Evolutionary conservation across 1,140 invertebrate species (phyloP).

Genomic region (Heliconius congener): DNA sequence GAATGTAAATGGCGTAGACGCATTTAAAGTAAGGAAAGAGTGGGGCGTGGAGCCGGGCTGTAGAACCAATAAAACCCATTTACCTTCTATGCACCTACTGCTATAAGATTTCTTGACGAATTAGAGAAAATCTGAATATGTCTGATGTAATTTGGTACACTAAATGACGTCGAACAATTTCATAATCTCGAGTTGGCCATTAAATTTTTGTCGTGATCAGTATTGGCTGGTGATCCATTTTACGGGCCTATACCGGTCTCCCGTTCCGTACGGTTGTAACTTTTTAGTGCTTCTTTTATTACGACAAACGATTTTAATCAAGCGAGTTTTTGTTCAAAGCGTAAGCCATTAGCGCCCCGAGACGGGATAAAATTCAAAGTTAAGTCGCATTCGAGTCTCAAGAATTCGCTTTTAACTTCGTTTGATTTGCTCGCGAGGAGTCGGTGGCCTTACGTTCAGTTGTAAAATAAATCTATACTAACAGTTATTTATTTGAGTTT

Average conservation of each 20-base stretch:
- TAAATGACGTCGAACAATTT: constrained; percentile 35
- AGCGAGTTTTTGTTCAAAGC: constrained; percentile 77
- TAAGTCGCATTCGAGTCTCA: constrained; percentile 67
- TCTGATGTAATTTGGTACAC: constrained; percentile 48
- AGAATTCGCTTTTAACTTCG: constrained; percentile 72
- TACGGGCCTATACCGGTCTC: constrained; percentile 68
- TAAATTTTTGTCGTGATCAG: constrained; percentile 75
- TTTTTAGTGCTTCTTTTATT: constrained; percentile 80
- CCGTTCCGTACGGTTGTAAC: constrained; percentile 76
- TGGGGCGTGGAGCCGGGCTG: constrained; percentile 25
- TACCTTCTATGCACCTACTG: constrained; percentile 60
- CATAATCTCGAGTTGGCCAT: constrained; percentile 65
- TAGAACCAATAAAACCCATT: constrained; percentile 58
- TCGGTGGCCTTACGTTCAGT: constrained; percentile 50
- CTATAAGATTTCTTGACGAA: constrained; percentile 42
- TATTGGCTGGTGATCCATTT: constrained; percentile 74
- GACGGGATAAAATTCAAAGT: constrained; percentile 71
- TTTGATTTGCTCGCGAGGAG: constrained; percentile 51
- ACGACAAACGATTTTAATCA: constrained; percentile 82
- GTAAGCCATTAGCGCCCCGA: constrained; percentile 68
- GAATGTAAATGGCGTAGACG: constrained; percentile 67
- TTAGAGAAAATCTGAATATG: constrained; percentile 60
- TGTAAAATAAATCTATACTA: constrained; percentile 59
- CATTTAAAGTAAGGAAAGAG: constrained; percentile 18
- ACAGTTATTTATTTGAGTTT: constrained; percentile 53